Evolutionary conservation across 2,113 vertebrate genomes (phyloP).

Genomic region (Pycnonotus jocosus): DNA sequence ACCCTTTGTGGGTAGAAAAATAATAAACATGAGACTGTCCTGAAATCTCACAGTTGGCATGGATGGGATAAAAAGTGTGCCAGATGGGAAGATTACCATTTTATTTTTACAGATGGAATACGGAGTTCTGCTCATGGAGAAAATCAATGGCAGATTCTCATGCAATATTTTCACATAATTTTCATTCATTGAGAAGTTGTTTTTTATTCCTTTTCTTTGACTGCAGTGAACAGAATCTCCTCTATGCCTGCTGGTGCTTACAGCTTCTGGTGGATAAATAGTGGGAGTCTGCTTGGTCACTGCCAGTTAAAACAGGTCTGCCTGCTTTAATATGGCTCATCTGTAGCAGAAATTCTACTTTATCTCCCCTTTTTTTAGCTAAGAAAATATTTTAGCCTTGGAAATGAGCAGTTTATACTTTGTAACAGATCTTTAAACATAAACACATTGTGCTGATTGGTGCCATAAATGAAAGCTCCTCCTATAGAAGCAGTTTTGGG

Average conservation of each 20-base stretch:
- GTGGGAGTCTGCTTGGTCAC: background rate
- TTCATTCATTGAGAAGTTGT: background rate
- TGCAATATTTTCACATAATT: constrained; percentile 1
- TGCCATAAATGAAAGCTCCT: background rate
- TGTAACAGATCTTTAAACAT: background rate
- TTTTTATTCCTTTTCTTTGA: background rate
- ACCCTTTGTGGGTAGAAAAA: background rate
- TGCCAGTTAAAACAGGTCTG: constrained; percentile 31
- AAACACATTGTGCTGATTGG: background rate
- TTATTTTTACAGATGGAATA: constrained; percentile 15
- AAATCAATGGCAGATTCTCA: background rate
- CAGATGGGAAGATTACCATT: background rate
- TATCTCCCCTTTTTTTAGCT: background rate
- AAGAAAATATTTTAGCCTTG: constrained; percentile 15
- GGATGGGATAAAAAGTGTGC: background rate
- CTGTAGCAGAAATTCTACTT: constrained; percentile 1
- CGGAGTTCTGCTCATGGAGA: background rate
- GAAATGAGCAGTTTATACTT: background rate
- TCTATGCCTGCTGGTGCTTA: background rate
- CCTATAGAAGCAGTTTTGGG: background rate
- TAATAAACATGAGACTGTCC: background rate
- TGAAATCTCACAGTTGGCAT: background rate
- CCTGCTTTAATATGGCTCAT: background rate
- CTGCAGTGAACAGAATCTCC: background rate
- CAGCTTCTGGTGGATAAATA: background rate